phyloP scores from a whole-genome alignment of 2,888 invertebrate species.

The Antheraea yamamai region DNA sequence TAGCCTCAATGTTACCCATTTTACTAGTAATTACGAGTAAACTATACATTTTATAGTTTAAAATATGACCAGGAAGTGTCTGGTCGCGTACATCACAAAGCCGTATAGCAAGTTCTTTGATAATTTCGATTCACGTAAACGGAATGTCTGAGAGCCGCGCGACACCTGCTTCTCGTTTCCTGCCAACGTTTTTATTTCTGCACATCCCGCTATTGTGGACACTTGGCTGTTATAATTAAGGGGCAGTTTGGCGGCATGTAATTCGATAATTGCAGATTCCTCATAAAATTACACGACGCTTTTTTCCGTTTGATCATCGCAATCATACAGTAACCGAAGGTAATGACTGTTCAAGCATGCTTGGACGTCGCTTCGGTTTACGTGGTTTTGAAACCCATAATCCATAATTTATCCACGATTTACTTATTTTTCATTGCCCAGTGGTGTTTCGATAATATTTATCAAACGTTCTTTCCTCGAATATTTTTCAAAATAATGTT shows the following conservation, averaged over 20 bases:
- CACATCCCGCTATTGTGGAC: slow-evolving; percentile 27
- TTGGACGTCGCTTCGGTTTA: background rate
- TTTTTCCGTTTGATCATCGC: background rate
- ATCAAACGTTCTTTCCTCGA: too few species aligned
- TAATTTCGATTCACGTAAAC: background rate
- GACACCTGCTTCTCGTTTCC: slow-evolving; percentile 68
- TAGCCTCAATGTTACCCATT: background rate
- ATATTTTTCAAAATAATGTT: too few species aligned
- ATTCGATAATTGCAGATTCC: background rate
- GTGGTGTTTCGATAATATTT: too few species aligned
- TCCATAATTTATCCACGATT: too few species aligned
- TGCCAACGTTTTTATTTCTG: slow-evolving; percentile 50
- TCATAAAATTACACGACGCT: background rate
- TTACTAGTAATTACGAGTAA: background rate
- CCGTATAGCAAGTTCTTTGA: background rate
- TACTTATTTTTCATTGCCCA: too few species aligned
- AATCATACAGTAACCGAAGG: too few species aligned
- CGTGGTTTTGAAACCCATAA: background rate
- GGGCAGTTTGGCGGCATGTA: background rate
- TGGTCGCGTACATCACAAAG: background rate
- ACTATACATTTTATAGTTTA: background rate
- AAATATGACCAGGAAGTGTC: background rate
- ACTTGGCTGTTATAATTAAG: slow-evolving; percentile 45
- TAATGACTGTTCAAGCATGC: background rate
- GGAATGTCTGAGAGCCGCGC: slow-evolving; percentile 42